These are phyloP conservation scores for Chelmon rostratus DNA, from an alignment of 2,797 vertebrate genomes.

Conservation along the genomic window DNA sequence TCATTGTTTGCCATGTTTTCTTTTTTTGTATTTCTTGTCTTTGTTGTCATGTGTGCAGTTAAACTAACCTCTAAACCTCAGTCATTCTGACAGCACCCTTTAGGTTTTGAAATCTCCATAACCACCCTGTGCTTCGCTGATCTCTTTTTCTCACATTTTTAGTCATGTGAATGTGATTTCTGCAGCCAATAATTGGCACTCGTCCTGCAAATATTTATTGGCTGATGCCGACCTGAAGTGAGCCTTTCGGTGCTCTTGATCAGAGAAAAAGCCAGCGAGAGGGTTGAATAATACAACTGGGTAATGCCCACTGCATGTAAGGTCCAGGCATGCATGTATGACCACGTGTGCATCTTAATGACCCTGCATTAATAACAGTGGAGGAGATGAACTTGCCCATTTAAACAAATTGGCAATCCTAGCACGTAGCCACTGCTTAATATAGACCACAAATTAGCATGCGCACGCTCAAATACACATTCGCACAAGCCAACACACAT, in stretches of 20 bases:
- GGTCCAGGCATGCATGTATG: constrained; percentile 22
- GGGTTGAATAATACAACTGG: neutral
- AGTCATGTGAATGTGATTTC: neutral
- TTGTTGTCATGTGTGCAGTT: neutral
- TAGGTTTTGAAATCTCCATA: constrained; percentile 8
- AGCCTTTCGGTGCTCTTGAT: constrained; percentile 25
- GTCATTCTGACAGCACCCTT: neutral
- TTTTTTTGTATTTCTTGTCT: neutral
- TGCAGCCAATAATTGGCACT: constrained; percentile 20
- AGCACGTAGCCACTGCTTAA: constrained; percentile 32
- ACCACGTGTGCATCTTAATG: constrained; percentile 39
- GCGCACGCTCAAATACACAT: constrained; percentile 23
- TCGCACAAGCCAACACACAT: neutral
- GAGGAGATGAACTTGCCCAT: constrained; percentile 30
- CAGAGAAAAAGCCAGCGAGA: constrained; percentile 22
- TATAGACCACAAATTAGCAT: constrained; percentile 29
- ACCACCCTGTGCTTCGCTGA: neutral
- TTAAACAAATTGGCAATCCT: constrained; percentile 48
- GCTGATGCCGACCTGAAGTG: constrained; percentile 3
- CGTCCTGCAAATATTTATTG: constrained; percentile 24
- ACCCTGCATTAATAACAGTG: constrained; percentile 14
- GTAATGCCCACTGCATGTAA: constrained; percentile 4
- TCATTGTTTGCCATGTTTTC: neutral
- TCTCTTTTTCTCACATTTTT: neutral
- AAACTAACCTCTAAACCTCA: constrained; percentile 8